Evolutionary conservation across 2,797 vertebrate species (phyloP), one percentile per base, ranked within the genome.

Genomic region (Muscicapa comitata): DNA sequence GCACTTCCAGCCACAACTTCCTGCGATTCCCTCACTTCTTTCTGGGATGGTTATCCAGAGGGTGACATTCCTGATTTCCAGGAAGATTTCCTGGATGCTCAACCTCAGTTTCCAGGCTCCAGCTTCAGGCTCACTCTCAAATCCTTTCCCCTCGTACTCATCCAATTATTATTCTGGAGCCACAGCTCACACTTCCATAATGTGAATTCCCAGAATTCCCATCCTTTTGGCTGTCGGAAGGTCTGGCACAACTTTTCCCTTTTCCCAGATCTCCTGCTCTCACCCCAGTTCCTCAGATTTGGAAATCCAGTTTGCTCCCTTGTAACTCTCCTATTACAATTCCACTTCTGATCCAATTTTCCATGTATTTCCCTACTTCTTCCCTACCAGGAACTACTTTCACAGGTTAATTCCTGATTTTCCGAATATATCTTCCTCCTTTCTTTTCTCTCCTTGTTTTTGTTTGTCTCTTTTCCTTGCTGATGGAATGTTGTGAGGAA

Each of bases 11-110:
- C 8, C 17, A 5, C 31, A 66, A 1, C 17, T 74, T 74, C 70
- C 70, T 1, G 0, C 6, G 1, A 8, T 66, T 72, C 38, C 55
- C 28, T 38, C 17, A 0, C 9, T 11, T 47, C 19, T 28, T 26
- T 9, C 15, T 6, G 63, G 70, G 47, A 51, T 31, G 21, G 9
- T 66, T 80, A 14, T 81, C 66, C 79, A 54, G 6, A 74, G 61
- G 31, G 45, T 29, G 54, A 10, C 18, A 13, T 77, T 83, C 51
- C 72, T 29, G 15, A 58, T 42, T 83, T 48, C 72, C 79, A 35
- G 85, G 55, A 77, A 74, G 40, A 28, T 50, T 86, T 73, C 51
- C 65, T 28, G 47, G 23, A 38, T 48, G 29, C 13, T 58, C 40
- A 55, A 2, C 6, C 14, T 76, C 82, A 8, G 3, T 57, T 82